phyloP scores from a whole-genome alignment of 1,140 invertebrate species.

The Lamellibrachia luymesi region DNA sequence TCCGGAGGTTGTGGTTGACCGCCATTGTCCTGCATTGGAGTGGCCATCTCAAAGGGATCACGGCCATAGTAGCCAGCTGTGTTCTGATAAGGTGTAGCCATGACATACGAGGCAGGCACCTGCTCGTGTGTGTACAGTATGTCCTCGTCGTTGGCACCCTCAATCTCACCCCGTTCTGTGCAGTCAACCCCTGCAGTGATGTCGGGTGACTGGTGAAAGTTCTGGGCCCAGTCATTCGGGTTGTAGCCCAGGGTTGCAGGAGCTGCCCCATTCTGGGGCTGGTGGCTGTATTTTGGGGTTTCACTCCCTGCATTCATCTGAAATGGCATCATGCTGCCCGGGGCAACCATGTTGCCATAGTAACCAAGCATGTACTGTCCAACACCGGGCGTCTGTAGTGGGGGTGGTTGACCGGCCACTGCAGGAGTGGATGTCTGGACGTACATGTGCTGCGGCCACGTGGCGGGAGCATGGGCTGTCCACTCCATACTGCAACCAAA shows the following conservation, averaged over 20 bases:
- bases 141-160: constrained; percentile 18
- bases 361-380: not conserved
- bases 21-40: not conserved
- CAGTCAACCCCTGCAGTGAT: not conserved
- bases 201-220: not conserved
- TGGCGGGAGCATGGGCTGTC: not conserved
- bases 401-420: not conserved
- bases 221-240: not conserved
- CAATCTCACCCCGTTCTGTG: constrained; percentile 10
- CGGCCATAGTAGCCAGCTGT: not conserved
- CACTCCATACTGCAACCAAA: not conserved
- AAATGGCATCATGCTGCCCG: not conserved
- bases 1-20: not conserved
- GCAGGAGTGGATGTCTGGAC: not conserved
- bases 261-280: not conserved
- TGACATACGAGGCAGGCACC: not conserved
- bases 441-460: not conserved
- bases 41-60: not conserved
- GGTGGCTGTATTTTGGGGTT: not conserved
- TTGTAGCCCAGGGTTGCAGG: not conserved
- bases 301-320: not conserved
- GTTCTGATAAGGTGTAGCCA: not conserved
- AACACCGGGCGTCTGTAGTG: not conserved
- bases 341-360: not conserved
- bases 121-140: not conserved